phyloP scores from a whole-genome alignment of 2,113 vertebrate genomes.

The Taxidea taxus region DNA sequence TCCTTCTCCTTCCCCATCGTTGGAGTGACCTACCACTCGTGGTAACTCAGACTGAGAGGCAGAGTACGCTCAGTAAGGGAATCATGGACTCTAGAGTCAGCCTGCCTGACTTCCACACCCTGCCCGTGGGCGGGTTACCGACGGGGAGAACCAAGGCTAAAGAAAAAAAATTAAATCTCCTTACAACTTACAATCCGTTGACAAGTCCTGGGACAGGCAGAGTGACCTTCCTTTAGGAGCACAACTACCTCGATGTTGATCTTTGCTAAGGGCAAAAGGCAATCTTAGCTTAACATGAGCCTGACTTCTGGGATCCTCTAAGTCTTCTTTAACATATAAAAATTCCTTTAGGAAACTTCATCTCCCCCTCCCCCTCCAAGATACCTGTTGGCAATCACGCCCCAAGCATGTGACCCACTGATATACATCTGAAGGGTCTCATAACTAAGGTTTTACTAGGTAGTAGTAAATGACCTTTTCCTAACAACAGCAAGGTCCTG shows the following conservation, averaged over 20 bases:
- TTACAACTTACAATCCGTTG: not conserved
- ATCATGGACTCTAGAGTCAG: not conserved
- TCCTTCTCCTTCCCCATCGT: not conserved
- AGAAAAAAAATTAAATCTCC: not conserved
- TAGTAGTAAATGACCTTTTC: not conserved
- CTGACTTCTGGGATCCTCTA: not conserved
- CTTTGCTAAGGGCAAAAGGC: not conserved
- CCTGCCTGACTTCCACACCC: not conserved
- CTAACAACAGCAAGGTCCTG: not conserved
- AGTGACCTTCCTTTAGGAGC: not conserved
- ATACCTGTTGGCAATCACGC: not conserved
- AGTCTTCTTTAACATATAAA: not conserved
- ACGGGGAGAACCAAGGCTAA: not conserved
- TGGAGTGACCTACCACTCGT: accelerated
- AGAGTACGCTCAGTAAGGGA: not conserved
- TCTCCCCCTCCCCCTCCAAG: not conserved
- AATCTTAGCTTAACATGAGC: not conserved
- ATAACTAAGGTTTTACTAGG: not conserved
- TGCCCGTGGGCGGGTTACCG: not conserved
- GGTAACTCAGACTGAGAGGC: not conserved
- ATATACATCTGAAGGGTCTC: not conserved
- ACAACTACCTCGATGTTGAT: not conserved
- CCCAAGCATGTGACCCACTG: not conserved
- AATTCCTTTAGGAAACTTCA: not conserved
- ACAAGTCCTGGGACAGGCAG: not conserved